Percentiles rank a stretch among this genome's conserved stretches.
Conservation (phyloP, 2,888 invertebrate genomes). For the Pseudolycoriella hygida region DNA sequence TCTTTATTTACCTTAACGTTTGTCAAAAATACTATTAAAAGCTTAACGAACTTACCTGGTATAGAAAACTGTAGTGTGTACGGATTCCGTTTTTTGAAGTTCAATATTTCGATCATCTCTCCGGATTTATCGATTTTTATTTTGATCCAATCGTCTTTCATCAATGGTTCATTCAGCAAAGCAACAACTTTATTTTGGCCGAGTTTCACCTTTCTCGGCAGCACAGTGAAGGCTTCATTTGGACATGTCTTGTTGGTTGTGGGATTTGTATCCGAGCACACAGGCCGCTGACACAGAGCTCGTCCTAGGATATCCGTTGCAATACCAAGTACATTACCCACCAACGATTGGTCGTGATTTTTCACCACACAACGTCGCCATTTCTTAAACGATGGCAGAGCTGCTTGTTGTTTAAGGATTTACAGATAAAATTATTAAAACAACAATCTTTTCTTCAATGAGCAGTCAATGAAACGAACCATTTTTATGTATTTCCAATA, state of each 20-base stretch:
- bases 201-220: slow-evolving; percentile 26
- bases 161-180: slow-evolving; percentile 58
- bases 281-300: slow-evolving; percentile 35
- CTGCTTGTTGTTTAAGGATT: slow-evolving; percentile 21
- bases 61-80: slow-evolving; percentile 70
- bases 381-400: slow-evolving; percentile 52
- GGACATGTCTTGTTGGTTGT: slow-evolving; percentile 41
- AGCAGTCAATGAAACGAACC: too few species aligned
- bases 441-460: too few species aligned
- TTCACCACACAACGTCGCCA: slow-evolving; percentile 67
- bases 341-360: slow-evolving; percentile 70
- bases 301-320: slow-evolving; percentile 59
- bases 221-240: slow-evolving; percentile 28
- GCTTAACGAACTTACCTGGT: slow-evolving; percentile 52
- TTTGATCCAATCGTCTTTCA: slow-evolving; percentile 56
- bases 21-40: too few species aligned
- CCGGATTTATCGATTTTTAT: slow-evolving; percentile 68
- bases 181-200: slow-evolving; percentile 71
- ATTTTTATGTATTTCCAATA: slow-evolving; percentile 49
- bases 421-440: slow-evolving; percentile 10
- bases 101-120: slow-evolving; percentile 53
- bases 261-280: slow-evolving; percentile 38
- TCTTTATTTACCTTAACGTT: too few species aligned
- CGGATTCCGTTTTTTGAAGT: slow-evolving; percentile 64
- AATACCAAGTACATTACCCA: slow-evolving; percentile 65